These are phyloP conservation scores for Etheostoma nigrum DNA, from an alignment of 2,797 vertebrate genomes.

Conservation along the genomic window DNA sequence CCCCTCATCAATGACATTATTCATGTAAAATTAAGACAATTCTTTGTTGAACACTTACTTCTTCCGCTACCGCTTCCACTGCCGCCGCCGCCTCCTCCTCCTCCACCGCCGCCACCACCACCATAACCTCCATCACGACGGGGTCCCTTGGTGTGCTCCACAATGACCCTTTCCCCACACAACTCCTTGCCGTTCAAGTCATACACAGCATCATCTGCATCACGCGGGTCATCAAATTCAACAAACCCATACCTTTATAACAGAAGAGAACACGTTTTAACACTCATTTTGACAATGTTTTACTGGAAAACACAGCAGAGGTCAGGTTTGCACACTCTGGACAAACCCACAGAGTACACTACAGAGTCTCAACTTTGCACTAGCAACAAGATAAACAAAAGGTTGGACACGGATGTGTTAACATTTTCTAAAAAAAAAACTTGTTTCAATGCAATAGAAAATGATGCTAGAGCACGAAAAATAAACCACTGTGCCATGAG, in stretches of 20 bases:
- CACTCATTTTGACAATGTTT: neutral
- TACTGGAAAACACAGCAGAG: neutral
- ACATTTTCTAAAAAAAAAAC: too few species aligned
- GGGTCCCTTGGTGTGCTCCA: constrained; percentile 96
- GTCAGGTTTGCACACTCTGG: neutral
- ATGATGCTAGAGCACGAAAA: too few species aligned
- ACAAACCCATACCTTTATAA: constrained; percentile 93
- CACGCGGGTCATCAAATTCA: constrained; percentile 96
- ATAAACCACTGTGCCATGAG: too few species aligned
- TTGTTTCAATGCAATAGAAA: too few species aligned
- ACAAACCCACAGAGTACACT: neutral
- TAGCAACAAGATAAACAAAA: neutral
- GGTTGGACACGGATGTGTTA: too few species aligned
- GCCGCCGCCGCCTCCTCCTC: constrained; percentile 19
- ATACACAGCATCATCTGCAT: constrained; percentile 96
- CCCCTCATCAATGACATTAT: constrained; percentile 42
- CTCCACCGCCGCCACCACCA: constrained; percentile 15
- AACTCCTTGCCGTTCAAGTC: constrained; percentile 97
- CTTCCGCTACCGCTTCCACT: constrained; percentile 63
- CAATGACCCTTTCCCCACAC: constrained; percentile 96
- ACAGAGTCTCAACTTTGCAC: neutral
- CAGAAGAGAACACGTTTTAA: neutral
- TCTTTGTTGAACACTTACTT: constrained; percentile 88
- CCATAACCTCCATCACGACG: constrained; percentile 93
- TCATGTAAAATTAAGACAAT: constrained; percentile 1